A percentile compares a stretch with the other conserved stretches of the same genome.
Conservation (phyloP, 2,113 vertebrate species). For the Nibea coibor region DNA sequence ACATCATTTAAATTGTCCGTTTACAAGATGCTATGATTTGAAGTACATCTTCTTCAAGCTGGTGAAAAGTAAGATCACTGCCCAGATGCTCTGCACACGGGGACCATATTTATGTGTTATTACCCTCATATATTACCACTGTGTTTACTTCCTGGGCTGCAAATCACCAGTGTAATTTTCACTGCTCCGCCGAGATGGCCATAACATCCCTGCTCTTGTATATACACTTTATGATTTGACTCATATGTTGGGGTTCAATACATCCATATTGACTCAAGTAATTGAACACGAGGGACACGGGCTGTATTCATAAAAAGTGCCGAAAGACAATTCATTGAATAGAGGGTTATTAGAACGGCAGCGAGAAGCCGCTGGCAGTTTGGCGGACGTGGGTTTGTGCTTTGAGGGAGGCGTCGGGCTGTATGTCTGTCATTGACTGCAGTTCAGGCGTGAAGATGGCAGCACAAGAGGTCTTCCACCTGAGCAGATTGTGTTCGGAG, state of each 20-base stretch:
- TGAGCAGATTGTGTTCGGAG: conserved; percentile 58
- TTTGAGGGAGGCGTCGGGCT: conserved; percentile 35
- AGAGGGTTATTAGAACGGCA: conserved; percentile 52
- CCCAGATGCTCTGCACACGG: conserved; percentile 46
- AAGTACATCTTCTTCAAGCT: conserved; percentile 23
- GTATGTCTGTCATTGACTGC: conserved; percentile 67
- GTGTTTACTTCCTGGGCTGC: conserved; percentile 77
- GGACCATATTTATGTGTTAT: conserved; percentile 57
- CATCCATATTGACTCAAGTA: conserved; percentile 78
- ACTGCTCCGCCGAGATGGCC: conserved; percentile 54
- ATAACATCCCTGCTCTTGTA: conserved; percentile 66
- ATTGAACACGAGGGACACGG: conserved; percentile 75
- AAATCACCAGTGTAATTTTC: conserved; percentile 75
- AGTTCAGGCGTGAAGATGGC: conserved; percentile 70
- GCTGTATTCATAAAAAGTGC: conserved; percentile 71
- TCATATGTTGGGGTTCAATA: conserved; percentile 76
- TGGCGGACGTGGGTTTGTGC: conserved; percentile 38
- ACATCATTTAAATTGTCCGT: conserved; percentile 17
- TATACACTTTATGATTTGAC: conserved; percentile 80
- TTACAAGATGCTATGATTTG: conserved; percentile 38
- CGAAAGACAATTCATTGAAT: conserved; percentile 47
- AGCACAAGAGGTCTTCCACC: conserved; percentile 69
- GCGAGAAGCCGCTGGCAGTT: conserved; percentile 34
- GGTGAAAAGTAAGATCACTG: conserved; percentile 43
- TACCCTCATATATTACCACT: conserved; percentile 66